phyloP scores from a whole-genome alignment of 2,113 vertebrate species.

The Gavialis gangeticus region DNA sequence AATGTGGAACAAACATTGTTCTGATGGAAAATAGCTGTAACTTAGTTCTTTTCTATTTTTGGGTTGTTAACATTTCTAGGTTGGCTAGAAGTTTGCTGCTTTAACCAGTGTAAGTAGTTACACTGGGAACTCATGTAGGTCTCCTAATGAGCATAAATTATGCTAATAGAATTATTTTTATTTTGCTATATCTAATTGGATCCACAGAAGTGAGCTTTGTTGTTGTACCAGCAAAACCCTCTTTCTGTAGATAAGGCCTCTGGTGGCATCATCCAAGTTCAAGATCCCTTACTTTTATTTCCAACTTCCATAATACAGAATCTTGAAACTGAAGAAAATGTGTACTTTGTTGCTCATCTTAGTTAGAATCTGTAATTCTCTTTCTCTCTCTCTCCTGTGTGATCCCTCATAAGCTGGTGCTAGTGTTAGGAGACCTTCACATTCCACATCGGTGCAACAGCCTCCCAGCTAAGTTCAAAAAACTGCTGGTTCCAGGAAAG shows the following conservation, averaged over 20 bases:
- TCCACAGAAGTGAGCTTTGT: neutral
- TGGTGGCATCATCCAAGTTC: accelerated
- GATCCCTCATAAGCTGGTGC: constrained; percentile 88
- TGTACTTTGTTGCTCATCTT: neutral
- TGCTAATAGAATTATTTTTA: accelerated
- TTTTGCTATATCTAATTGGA: neutral
- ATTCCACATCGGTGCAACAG: constrained; percentile 99
- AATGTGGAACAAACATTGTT: neutral
- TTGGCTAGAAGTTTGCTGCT: neutral
- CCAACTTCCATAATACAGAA: neutral
- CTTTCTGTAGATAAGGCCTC: neutral
- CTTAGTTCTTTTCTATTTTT: neutral
- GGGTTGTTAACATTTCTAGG: neutral
- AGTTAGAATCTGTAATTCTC: neutral
- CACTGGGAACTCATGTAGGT: neutral
- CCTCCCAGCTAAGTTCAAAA: constrained; percentile 98
- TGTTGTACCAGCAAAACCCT: neutral
- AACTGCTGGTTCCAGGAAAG: constrained; percentile 97
- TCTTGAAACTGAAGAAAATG: accelerated
- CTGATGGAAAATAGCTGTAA: neutral
- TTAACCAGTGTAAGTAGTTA: neutral
- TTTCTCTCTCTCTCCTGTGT: neutral
- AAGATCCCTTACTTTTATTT: neutral
- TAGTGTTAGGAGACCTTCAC: constrained; percentile 98
- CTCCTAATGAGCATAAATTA: neutral